Evolutionary conservation across 2,113 vertebrate genomes (phyloP).

Genomic region (Butorides virescens): DNA sequence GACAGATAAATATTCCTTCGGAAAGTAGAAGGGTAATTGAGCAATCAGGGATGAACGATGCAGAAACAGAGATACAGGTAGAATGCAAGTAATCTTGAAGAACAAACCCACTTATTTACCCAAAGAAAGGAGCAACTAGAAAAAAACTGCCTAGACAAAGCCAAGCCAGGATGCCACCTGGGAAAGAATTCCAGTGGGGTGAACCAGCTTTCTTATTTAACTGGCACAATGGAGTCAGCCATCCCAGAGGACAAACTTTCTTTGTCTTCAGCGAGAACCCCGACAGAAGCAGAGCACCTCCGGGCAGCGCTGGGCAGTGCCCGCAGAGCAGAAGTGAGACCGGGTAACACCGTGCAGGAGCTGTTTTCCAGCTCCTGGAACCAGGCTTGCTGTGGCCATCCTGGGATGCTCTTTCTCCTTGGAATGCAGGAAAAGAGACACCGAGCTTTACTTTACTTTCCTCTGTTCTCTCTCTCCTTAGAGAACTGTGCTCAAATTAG

Average conservation of each 20-base stretch:
- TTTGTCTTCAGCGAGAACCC: background rate
- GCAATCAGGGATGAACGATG: constrained; percentile 46
- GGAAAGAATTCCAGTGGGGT: background rate
- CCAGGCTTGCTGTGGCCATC: background rate
- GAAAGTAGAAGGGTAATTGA: constrained; percentile 36
- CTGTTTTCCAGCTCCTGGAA: background rate
- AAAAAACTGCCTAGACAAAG: background rate
- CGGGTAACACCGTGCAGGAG: background rate
- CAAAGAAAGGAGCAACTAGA: background rate
- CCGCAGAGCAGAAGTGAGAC: background rate
- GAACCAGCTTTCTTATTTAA: background rate
- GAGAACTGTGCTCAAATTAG: background rate
- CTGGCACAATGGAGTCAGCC: background rate
- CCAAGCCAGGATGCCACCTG: background rate
- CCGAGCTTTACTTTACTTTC: background rate
- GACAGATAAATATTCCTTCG: constrained; percentile 36
- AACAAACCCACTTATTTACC: background rate
- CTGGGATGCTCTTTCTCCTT: background rate
- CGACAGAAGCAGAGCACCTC: background rate
- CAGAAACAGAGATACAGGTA: background rate
- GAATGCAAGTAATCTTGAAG: constrained; percentile 22
- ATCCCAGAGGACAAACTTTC: background rate
- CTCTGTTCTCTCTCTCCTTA: background rate
- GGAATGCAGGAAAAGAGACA: background rate
- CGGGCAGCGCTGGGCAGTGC: background rate